A percentile compares a stretch with the other conserved stretches of the same genome.
These are phyloP conservation scores for Diachasmimorpha longicaudata DNA, from an alignment of 1,140 invertebrate genomes.

Conservation along the genomic window DNA sequence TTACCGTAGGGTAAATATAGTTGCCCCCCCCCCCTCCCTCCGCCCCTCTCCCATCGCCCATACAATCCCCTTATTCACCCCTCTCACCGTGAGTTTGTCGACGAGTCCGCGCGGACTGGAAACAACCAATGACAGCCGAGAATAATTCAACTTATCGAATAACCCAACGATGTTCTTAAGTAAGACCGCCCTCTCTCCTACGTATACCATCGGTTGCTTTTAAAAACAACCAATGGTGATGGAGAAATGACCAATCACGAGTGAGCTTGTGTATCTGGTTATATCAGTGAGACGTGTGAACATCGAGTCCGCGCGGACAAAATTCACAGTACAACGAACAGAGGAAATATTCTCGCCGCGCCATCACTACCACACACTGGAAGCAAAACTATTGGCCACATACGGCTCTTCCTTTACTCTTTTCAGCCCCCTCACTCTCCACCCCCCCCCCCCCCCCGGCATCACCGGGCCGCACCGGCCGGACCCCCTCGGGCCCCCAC, in stretches of 20 bases:
- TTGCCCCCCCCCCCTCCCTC: neutral
- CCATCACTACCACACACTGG: conserved; percentile 30
- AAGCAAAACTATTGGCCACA: conserved; percentile 62
- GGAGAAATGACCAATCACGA: conserved; percentile 37
- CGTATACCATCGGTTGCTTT: conserved; percentile 32
- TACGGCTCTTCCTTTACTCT: conserved; percentile 48
- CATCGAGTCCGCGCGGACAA: conserved; percentile 50
- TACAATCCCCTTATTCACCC: no score
- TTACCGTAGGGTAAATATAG: conserved; percentile 60
- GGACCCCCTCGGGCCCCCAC: no score
- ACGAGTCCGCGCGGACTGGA: conserved; percentile 50
- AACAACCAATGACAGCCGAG: conserved; percentile 34
- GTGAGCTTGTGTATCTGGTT: neutral
- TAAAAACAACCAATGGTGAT: conserved; percentile 44
- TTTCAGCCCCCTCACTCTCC: conserved; percentile 6
- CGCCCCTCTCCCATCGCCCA: no score
- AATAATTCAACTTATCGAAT: conserved; percentile 40
- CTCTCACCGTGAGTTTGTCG: neutral
- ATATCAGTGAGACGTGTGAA: neutral
- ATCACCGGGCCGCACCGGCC: no score
- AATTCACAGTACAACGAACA: conserved; percentile 9
- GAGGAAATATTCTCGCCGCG: conserved; percentile 28
- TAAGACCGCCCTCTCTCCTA: conserved; percentile 39
- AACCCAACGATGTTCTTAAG: conserved; percentile 34
- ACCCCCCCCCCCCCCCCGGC: neutral